phyloP scores from a whole-genome alignment of 2,113 vertebrate species.

The Fregata magnificens region DNA sequence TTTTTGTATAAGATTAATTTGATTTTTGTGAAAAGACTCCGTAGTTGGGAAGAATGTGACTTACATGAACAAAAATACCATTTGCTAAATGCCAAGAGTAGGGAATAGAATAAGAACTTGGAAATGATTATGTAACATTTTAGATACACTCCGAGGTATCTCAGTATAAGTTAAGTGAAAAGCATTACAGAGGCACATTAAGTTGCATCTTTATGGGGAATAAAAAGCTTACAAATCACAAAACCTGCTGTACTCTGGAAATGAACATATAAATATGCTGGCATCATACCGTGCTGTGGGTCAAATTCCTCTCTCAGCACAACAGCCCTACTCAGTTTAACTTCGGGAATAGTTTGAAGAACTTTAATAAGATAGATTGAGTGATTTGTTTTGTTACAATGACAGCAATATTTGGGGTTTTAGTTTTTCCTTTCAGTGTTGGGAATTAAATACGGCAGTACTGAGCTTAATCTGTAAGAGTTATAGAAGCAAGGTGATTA shows the following conservation, averaged over 20 bases:
- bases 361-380: background rate
- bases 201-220: background rate
- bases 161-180: background rate
- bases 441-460: background rate
- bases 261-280: background rate
- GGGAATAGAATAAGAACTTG: background rate
- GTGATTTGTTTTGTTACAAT: background rate
- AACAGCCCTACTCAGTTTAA: background rate
- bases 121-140: background rate
- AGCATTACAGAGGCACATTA: background rate
- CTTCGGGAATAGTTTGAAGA: background rate
- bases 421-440: background rate
- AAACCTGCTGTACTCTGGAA: background rate
- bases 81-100: background rate
- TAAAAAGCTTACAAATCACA: background rate
- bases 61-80: background rate
- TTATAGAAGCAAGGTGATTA: background rate
- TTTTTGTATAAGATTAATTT: conserved; percentile 35
- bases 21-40: conserved; percentile 26
- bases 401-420: background rate
- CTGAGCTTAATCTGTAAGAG: background rate
- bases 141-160: background rate
- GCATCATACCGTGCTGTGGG: background rate
- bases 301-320: background rate
- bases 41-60: background rate